phyloP scores from a whole-genome alignment of 2,113 vertebrate genomes.

The Lepus americanus region DNA sequence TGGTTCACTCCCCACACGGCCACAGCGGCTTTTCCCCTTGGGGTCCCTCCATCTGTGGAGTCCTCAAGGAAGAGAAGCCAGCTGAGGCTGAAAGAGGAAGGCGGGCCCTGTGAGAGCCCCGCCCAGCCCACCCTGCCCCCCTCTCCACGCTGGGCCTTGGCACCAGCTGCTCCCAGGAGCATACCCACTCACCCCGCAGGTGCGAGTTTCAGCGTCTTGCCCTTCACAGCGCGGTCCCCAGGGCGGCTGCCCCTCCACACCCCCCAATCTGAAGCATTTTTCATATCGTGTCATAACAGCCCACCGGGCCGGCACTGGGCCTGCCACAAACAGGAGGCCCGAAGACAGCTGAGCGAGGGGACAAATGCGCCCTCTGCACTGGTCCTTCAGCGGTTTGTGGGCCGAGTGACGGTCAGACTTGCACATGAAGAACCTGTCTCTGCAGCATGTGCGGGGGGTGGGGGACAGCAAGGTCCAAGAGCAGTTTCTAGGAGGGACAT shows the following conservation, averaged over 20 bases:
- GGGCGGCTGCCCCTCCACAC: neutral
- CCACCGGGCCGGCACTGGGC: neutral
- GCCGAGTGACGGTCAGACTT: neutral
- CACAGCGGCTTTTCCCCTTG: neutral
- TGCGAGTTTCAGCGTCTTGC: neutral
- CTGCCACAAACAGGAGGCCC: neutral
- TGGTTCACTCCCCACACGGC: no score
- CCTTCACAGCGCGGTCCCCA: neutral
- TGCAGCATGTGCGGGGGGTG: neutral
- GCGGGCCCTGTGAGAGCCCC: neutral
- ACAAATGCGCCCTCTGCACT: neutral
- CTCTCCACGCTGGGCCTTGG: neutral
- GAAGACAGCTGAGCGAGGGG: neutral
- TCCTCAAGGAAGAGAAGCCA: neutral
- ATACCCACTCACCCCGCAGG: neutral
- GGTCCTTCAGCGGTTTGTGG: neutral
- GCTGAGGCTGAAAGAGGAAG: neutral
- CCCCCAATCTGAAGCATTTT: neutral
- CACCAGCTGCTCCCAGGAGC: neutral
- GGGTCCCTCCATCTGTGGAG: no score
- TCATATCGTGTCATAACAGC: neutral
- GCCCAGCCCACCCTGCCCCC: neutral
- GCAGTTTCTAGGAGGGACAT: neutral
- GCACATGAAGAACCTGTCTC: constrained; percentile 3
- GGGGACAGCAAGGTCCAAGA: neutral